A percentile compares a stretch with the other conserved stretches of the same genome.
Evolutionary conservation across 2,888 invertebrate genomes (phyloP).

Genomic region (Nematopogon swammerdamellus): DNA sequence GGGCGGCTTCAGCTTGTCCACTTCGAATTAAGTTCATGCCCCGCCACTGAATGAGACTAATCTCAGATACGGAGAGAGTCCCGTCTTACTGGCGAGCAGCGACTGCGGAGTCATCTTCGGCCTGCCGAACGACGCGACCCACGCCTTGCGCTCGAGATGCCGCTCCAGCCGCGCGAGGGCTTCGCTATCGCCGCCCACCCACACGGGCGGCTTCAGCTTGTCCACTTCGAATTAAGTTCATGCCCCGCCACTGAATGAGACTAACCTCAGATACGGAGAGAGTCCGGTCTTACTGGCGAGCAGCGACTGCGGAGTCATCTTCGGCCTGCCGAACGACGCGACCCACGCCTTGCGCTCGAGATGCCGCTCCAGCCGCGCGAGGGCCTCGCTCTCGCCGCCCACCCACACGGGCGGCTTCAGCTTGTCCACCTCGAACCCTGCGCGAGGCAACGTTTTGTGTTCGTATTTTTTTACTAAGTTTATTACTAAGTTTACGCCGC

Average conservation of each 20-base stretch:
- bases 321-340: conserved; percentile 83
- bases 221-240: conserved; percentile 83
- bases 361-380: conserved; percentile 71
- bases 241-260: too few species aligned
- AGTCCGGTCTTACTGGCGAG: conserved; percentile 80
- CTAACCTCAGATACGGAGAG: conserved; percentile 70
- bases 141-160: conserved; percentile 79
- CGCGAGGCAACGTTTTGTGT: too few species aligned
- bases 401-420: conserved; percentile 71
- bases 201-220: conserved; percentile 64
- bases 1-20: conserved; percentile 64
- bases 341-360: conserved; percentile 86
- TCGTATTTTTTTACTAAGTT: too few species aligned
- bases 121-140: conserved; percentile 86
- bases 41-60: too few species aligned
- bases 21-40: too few species aligned
- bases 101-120: conserved; percentile 90
- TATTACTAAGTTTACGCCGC: too few species aligned
- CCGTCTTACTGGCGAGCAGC: conserved; percentile 77
- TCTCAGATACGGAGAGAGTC: conserved; percentile 77
- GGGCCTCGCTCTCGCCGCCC: conserved; percentile 74
- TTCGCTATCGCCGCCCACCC: conserved; percentile 79
- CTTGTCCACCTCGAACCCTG: neutral
- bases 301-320: conserved; percentile 84
- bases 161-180: conserved; percentile 69